Base-by-base conservation (phyloP, 2,888 invertebrate genomes). In the Prosapia bicincta region DNA sequence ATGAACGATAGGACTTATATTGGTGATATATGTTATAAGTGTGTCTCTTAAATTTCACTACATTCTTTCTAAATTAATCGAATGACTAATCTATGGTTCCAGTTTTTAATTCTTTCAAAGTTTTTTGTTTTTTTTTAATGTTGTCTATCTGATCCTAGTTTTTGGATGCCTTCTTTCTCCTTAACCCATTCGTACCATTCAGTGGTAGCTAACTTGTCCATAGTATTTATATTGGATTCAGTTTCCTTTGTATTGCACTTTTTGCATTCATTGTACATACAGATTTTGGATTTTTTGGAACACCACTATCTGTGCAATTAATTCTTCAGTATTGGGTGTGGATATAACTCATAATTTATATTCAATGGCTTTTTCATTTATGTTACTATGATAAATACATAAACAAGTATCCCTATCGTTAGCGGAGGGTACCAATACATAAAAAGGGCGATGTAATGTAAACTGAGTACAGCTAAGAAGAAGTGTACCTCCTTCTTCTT, bases 21-120 rank as follows among this genome's bases (percentile, higher is more conserved):
- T 70, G 70, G 15, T 32, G 28, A 23, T 70, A 30, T 7, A 70
- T 32, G 32, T 70, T 70, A 32, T 30, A 70, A 30, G 32, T 70
- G 23, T 70, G 70, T 32, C 28, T 23, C 32, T 26, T 70, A 23
- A 70, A 70, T 2, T 32, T 24, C 32, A 30, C 32, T 32, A 70
- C 32, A 70, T 70, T 32, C 6, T 20, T 70, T n/a, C n/a, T n/a
- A n/a, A n/a, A n/a, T n/a, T n/a, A n/a, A n/a, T n/a, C n/a, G n/a
- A n/a, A n/a, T n/a, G n/a, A n/a, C 32, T 70, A 32, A 24, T 30
- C 28, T 70, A 5, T 9, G 32, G 10, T 30, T 23, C 20, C 70
- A 23, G 32, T 30, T n/a, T 70, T 32, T 70, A n/a, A 23, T 23
- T 20, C 20, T 66, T 20, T n/a, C 66, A 66, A 1, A 66, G 13